phyloP scores from a whole-genome alignment of 1,140 invertebrate genomes.

The Nomia melanderi region DNA sequence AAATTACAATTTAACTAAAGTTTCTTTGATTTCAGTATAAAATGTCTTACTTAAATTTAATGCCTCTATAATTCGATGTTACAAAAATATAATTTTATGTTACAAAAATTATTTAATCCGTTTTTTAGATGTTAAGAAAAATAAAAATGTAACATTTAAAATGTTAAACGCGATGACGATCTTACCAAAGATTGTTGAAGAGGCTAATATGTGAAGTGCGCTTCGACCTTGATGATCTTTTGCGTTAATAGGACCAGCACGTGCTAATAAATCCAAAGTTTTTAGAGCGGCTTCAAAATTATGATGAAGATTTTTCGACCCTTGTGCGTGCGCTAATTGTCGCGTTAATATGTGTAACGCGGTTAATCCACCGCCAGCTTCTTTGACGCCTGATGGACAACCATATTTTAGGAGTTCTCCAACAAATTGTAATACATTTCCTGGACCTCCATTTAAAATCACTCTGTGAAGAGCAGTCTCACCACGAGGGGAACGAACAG shows the following conservation, averaged over 20 bases:
- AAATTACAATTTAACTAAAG: too few relatives aligned
- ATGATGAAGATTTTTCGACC: constrained; percentile 64
- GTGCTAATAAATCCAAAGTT: constrained; percentile 72
- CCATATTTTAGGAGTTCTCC: constrained; percentile 72
- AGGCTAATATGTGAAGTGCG: constrained; percentile 76
- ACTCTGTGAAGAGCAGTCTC: constrained; percentile 78
- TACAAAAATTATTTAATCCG: not conserved
- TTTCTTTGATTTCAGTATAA: too few relatives aligned
- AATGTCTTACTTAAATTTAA: too few relatives aligned
- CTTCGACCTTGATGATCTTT: constrained; percentile 76
- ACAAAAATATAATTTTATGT: too few relatives aligned
- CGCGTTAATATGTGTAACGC: constrained; percentile 75
- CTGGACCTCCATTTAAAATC: constrained; percentile 71
- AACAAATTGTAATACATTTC: constrained; percentile 71
- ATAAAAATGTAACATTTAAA: not conserved
- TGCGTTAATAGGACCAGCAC: constrained; percentile 73
- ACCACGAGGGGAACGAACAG: constrained; percentile 74
- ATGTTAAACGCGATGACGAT: not conserved
- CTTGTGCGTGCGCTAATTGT: constrained; percentile 67
- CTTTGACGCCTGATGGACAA: constrained; percentile 76
- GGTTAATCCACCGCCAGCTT: constrained; percentile 76
- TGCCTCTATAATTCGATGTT: too few relatives aligned
- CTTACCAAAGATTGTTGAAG: constrained; percentile 72
- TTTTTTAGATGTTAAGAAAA: not conserved
- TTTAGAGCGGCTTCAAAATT: constrained; percentile 70